phyloP scores from a whole-genome alignment of 2,888 invertebrate genomes.

The Cyrtodaria siliqua region DNA sequence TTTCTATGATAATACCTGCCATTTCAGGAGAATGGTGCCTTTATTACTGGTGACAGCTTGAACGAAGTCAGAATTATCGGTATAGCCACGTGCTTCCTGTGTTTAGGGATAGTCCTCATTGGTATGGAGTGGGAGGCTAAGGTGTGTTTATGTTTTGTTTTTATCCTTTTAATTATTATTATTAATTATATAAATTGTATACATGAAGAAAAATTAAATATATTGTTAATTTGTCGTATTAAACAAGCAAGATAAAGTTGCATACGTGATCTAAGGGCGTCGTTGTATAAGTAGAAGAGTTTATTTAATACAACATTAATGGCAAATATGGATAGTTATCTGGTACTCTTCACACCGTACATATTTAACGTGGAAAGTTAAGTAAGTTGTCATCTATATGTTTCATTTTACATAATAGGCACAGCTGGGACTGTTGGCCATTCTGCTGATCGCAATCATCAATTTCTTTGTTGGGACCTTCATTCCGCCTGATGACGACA shows the following conservation, averaged over 20 bases:
- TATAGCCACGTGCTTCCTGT: slow-evolving; percentile 91
- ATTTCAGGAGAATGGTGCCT: slow-evolving; percentile 68
- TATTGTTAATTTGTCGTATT: no score
- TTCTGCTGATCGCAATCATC: slow-evolving; percentile 94
- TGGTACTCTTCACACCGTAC: no score
- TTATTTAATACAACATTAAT: no score
- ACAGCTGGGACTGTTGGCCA: slow-evolving; percentile 95
- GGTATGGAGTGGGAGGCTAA: slow-evolving; percentile 99
- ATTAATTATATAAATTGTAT: no score
- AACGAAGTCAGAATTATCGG: slow-evolving; percentile 95
- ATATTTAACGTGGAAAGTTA: no score
- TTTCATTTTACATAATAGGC: slow-evolving; percentile 88
- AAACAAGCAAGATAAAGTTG: no score
- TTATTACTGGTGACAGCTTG: slow-evolving; percentile 70
- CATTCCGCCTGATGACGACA: slow-evolving; percentile 92
- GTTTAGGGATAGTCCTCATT: slow-evolving; percentile 95
- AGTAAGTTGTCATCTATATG: no score
- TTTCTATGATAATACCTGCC: not conserved
- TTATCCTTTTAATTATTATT: no score
- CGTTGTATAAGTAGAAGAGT: no score
- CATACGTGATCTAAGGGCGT: no score
- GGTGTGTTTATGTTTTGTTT: slow-evolving; percentile 90
- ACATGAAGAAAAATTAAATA: no score
- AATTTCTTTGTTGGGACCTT: slow-evolving; percentile 96
- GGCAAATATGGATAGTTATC: no score